These are phyloP conservation scores for Pimephales promelas DNA, from an alignment of 2,113 vertebrate genomes.

Conservation along the genomic window DNA sequence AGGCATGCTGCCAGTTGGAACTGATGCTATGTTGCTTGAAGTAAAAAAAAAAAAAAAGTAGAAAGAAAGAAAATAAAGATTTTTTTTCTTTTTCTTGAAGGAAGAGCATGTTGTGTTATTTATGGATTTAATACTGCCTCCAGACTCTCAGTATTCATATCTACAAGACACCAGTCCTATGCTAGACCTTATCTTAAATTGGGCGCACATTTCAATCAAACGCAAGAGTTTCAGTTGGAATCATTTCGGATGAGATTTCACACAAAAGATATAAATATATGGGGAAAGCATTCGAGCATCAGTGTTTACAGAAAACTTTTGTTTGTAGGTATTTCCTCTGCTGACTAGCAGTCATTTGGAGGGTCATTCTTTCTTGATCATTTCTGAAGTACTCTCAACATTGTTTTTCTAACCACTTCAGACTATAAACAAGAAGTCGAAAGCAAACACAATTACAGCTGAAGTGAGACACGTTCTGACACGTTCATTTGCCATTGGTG, in stretches of 20 bases:
- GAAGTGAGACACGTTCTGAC: not conserved
- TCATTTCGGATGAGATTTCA: slow-evolving; percentile 42
- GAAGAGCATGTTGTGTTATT: slow-evolving; percentile 60
- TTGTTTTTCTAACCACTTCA: slow-evolving; percentile 12
- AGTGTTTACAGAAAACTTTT: slow-evolving; percentile 8
- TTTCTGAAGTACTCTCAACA: slow-evolving; percentile 1
- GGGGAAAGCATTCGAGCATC: slow-evolving; percentile 20
- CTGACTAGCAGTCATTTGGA: slow-evolving; percentile 16
- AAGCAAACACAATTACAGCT: not conserved
- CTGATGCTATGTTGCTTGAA: slow-evolving; percentile 69
- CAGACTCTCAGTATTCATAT: slow-evolving; percentile 37
- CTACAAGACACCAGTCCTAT: slow-evolving; percentile 42
- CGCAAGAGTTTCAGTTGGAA: slow-evolving; percentile 13
- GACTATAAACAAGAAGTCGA: not conserved
- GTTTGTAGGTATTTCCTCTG: slow-evolving; percentile 16
- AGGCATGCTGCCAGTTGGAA: slow-evolving; percentile 68
- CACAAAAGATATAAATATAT: slow-evolving; percentile 33
- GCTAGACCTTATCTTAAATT: slow-evolving; percentile 46
- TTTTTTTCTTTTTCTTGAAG: slow-evolving; percentile 65
- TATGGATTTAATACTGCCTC: slow-evolving; percentile 32
- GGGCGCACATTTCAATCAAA: slow-evolving; percentile 45
- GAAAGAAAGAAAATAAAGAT: slow-evolving; percentile 63
- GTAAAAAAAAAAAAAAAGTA: slow-evolving; percentile 62
- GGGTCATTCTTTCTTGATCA: slow-evolving; percentile 7
- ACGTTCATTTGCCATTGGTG: not conserved